A percentile compares a stretch with the other conserved stretches of the same genome.
Evolutionary conservation across 35 echinoderm and acorn worm genomes (phyloP).

Genomic region (Apostichopus californicus): DNA sequence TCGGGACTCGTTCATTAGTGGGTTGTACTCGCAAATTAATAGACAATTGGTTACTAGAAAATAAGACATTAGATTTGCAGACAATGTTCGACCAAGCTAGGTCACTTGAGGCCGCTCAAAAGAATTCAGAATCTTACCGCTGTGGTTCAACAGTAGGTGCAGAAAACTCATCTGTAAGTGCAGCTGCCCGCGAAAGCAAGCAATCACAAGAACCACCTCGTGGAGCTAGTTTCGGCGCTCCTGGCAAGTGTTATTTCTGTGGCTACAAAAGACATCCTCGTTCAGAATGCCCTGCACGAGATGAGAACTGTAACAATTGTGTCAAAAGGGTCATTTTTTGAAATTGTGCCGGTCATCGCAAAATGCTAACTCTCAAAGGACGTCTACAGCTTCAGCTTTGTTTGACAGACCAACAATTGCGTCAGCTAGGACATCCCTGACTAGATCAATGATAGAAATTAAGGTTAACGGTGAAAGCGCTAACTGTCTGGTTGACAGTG

Average conservation of each 20-base stretch:
- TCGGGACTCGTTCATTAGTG: slow-evolving; percentile 47
- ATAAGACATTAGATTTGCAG: slow-evolving; percentile 41
- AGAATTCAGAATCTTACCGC: slow-evolving; percentile 48
- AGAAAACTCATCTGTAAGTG: slow-evolving; percentile 20
- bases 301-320: background rate
- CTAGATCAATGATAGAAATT: slow-evolving; percentile 50
- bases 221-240: background rate
- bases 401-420: slow-evolving; percentile 38
- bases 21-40: background rate
- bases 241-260: slow-evolving; percentile 43
- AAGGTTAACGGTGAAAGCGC: slow-evolving; percentile 36
- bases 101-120: slow-evolving; percentile 45
- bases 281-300: slow-evolving; percentile 39
- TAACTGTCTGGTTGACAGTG: slow-evolving; percentile 53
- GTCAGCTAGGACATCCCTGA: slow-evolving; percentile 16
- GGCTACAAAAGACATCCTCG: slow-evolving; percentile 32
- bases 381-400: slow-evolving; percentile 40
- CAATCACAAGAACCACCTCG: background rate
- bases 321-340: slow-evolving; percentile 10
- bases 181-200: background rate
- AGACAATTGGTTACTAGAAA: slow-evolving; percentile 37
- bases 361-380: slow-evolving; percentile 12
- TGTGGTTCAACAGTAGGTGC: background rate
- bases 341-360: slow-evolving; percentile 33
- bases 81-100: slow-evolving; percentile 63